Evolutionary conservation across 2,888 invertebrate species (phyloP), one percentile per base, ranked within the genome.

Genomic region (Ecliptopera silaceata): DNA sequence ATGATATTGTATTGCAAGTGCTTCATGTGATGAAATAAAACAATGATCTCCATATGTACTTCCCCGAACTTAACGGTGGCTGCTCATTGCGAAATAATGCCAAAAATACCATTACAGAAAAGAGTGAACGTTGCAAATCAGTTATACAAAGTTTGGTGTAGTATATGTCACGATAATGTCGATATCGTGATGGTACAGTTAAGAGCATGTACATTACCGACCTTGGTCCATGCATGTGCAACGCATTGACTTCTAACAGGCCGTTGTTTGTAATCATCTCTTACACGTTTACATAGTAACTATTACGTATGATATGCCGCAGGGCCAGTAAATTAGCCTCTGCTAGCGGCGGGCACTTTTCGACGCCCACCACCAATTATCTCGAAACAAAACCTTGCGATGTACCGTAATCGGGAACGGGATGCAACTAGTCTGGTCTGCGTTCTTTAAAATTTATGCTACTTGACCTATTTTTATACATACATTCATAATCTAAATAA

Each of bases 321-420:
- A 72, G 75, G 79, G 75, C 72, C 74, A 77, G 70, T 79, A 77
- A 55, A 78, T 84, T 83, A 76, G 46, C 50, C 58, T 52, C 68
- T 69, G 61, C 62, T 56, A 51, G 41, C 71, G 67, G 49, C 74
- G 73, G 73, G 61, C 54, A 68, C 65, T 77, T 80, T 77, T 66
- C 61, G 59, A 74, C 82, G 78, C 82, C 84, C 75, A 84, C 83
- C 50, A 56, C 64, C 68, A 75, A 78, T 83, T 78, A 77, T 57
- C 65, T 58, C 60, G 53, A 52, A 70, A 70, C 70, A 61, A 51
- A 56, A 64, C 64, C 66, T 63, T 58, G 57, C 45, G 29, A 60
- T 45, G 43, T 56, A 41, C 56, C 61, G 61, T 63, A 60, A 61
- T 66, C 43, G 46, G 50, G 46, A 59, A 63, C 54, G 57, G 56